A percentile compares a stretch with the other conserved stretches of the same genome.
phyloP scores from a whole-genome alignment of 2,797 vertebrate genomes.

The Acrossocheilus fasciatus region DNA sequence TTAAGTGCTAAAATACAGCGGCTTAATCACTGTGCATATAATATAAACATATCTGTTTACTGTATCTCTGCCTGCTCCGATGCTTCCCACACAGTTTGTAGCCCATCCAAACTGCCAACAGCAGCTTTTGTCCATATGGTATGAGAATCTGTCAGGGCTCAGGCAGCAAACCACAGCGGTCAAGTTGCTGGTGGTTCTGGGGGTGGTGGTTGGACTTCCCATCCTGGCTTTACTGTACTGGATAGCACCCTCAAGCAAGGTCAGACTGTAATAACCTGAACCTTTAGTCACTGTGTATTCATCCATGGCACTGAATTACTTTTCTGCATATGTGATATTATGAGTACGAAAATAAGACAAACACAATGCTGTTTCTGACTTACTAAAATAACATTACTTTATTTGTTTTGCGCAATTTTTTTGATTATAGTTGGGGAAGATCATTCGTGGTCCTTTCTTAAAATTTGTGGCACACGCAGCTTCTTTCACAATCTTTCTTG shows the following conservation, averaged over 20 bases:
- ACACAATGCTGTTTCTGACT: background rate
- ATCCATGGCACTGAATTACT: background rate
- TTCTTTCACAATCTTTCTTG: constrained; percentile 94
- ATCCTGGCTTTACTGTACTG: constrained; percentile 89
- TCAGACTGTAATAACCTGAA: constrained; percentile 69
- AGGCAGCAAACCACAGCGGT: constrained; percentile 90
- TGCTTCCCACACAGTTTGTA: constrained; percentile 84
- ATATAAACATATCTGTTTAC: constrained; percentile 24
- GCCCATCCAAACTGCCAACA: constrained; percentile 98
- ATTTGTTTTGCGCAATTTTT: background rate
- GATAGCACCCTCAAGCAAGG: constrained; percentile 96
- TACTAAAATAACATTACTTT: background rate
- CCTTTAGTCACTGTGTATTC: background rate
- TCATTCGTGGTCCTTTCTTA: constrained; percentile 93
- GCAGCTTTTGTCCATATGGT: constrained; percentile 96
- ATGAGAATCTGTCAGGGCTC: constrained; percentile 91
- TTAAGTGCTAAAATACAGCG: background rate
- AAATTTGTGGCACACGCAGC: constrained; percentile 97
- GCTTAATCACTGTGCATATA: background rate
- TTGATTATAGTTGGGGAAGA: constrained; percentile 85
- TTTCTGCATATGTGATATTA: background rate
- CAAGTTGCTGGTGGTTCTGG: constrained; percentile 91
- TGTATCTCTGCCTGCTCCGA: constrained; percentile 38
- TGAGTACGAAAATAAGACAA: background rate
- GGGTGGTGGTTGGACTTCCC: constrained; percentile 87